Conservation (phyloP, 2,113 vertebrate genomes). For the Nothocercus julius region DNA sequence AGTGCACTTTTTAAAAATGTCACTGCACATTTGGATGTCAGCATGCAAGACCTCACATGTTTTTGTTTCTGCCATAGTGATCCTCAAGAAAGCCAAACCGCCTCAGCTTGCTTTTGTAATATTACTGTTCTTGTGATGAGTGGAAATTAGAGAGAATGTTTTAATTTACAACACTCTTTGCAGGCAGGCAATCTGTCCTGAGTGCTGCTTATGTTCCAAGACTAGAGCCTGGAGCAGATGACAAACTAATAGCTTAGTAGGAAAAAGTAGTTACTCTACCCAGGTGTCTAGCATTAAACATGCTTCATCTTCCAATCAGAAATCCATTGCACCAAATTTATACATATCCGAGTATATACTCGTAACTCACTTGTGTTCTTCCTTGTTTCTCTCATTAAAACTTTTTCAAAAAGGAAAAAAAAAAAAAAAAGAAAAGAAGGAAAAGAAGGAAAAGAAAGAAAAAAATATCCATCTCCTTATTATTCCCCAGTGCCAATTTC, state of each 20-base stretch:
- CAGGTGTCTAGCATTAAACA: neutral
- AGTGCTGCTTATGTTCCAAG: neutral
- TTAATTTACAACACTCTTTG: neutral
- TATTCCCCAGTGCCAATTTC: neutral
- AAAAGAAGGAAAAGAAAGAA: neutral
- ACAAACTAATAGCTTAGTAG: neutral
- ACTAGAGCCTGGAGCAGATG: neutral
- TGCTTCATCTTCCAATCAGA: neutral
- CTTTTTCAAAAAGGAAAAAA: neutral
- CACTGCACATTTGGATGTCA: conserved; percentile 28
- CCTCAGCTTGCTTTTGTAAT: neutral
- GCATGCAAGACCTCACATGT: neutral
- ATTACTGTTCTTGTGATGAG: neutral
- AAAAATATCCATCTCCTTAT: neutral
- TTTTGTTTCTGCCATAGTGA: neutral
- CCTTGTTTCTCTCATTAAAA: neutral
- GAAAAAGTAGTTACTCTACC: neutral
- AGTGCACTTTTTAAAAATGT: conserved; percentile 50
- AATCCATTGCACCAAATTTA: neutral
- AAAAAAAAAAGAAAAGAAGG: neutral
- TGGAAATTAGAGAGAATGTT: neutral
- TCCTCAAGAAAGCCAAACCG: neutral
- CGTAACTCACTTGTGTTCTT: neutral
- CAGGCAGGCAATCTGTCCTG: neutral
- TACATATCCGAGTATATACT: neutral